Conservation (phyloP, 2,113 vertebrate species). For the Seriola rivoliana region DNA sequence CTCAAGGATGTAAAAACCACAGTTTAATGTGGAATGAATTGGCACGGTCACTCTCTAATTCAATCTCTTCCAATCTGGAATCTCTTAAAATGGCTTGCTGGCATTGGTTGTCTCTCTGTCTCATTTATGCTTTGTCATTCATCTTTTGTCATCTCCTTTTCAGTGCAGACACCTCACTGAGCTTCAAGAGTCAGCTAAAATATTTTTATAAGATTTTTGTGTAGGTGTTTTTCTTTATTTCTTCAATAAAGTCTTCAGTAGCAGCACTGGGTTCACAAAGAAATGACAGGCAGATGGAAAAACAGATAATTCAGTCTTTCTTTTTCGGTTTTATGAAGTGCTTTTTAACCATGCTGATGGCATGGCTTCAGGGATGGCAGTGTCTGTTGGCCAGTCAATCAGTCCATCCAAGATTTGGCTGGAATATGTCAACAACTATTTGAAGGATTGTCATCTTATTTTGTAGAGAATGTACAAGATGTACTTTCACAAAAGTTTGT, state of each 20-base stretch:
- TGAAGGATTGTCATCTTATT: not conserved
- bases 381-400: not conserved
- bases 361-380: not conserved
- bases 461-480: not conserved
- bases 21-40: conserved; percentile 24
- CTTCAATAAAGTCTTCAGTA: not conserved
- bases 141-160: conserved; percentile 3
- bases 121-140: conserved; percentile 18
- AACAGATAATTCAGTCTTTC: not conserved
- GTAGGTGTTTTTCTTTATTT: not conserved
- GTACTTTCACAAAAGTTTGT: too few species aligned
- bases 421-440: not conserved
- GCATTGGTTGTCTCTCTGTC: not conserved
- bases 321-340: not conserved
- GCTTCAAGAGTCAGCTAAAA: not conserved
- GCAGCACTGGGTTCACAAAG: not conserved
- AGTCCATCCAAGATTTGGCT: not conserved
- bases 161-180: not conserved
- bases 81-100: conserved; percentile 5
- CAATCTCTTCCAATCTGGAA: conserved; percentile 28
- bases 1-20: conserved; percentile 14
- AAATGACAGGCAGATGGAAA: not conserved
- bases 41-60: conserved; percentile 24
- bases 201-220: not conserved
- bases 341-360: not conserved